Conservation (phyloP, 2,888 invertebrate species). For the Platycnemis pennipes region DNA sequence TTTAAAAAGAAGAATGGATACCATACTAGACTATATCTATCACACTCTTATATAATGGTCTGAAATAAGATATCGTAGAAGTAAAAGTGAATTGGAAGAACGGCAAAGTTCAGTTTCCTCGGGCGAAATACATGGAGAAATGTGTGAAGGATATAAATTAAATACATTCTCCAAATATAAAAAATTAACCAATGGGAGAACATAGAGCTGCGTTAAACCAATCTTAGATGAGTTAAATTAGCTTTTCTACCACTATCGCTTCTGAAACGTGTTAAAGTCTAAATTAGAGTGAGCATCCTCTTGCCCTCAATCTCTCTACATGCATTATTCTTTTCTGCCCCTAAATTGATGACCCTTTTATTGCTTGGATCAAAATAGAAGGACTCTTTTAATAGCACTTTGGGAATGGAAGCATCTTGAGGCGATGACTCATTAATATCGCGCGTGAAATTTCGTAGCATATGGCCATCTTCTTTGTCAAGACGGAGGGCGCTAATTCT, state of each 20-base stretch:
- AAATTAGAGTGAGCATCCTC: not conserved
- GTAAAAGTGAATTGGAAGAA: too few relatives aligned
- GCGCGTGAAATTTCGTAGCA: not conserved
- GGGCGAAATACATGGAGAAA: too few relatives aligned
- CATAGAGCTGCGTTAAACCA: too few relatives aligned
- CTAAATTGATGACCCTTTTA: not conserved
- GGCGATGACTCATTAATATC: not conserved
- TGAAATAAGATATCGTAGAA: too few relatives aligned
- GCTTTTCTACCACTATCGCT: not conserved
- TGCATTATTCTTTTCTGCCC: not conserved
- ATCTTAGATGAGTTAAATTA: not conserved
- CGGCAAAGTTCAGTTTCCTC: too few relatives aligned
- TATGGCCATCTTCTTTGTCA: not conserved
- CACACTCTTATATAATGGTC: too few relatives aligned
- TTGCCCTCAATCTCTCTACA: not conserved
- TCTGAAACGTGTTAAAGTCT: slow-evolving; percentile 13
- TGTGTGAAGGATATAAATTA: too few relatives aligned
- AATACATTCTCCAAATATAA: too few relatives aligned
- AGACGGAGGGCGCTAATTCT: not conserved
- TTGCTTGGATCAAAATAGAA: not conserved
- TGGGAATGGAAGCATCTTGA: not conserved
- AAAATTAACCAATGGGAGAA: too few relatives aligned
- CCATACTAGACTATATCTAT: too few relatives aligned
- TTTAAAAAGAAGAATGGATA: too few relatives aligned
- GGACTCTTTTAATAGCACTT: not conserved